These are phyloP conservation scores for Lordiphosa clarofinis DNA, from an alignment of 1,140 invertebrate species.

Conservation along the genomic window DNA sequence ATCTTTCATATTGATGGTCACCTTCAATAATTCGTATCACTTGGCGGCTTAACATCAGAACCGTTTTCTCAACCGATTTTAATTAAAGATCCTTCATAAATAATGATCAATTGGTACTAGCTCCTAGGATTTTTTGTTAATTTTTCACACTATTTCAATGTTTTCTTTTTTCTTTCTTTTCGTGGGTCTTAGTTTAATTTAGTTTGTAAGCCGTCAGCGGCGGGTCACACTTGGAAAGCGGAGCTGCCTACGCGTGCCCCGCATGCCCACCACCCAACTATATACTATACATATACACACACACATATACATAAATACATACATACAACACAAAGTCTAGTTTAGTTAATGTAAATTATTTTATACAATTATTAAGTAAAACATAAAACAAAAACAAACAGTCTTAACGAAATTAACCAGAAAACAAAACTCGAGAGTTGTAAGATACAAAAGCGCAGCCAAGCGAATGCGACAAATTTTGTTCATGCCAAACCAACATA, in stretches of 20 bases:
- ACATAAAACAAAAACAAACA: slow-evolving; percentile 57
- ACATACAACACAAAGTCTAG: slow-evolving; percentile 42
- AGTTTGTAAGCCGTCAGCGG: slow-evolving; percentile 47
- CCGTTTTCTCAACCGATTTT: too few species aligned
- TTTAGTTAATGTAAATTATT: slow-evolving; percentile 78
- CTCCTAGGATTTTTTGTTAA: slow-evolving; percentile 24
- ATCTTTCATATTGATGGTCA: too few species aligned
- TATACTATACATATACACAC: slow-evolving; percentile 20
- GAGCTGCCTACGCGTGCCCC: slow-evolving; percentile 32
- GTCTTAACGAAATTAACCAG: slow-evolving; percentile 41
- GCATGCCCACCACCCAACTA: slow-evolving; percentile 15
- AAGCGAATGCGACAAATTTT: slow-evolving; percentile 25
- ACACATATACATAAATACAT: slow-evolving; percentile 24
- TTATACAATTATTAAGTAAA: slow-evolving; percentile 56
- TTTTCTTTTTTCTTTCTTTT: slow-evolving; percentile 27
- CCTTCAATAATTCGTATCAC: too few species aligned
- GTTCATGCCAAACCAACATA: slow-evolving; percentile 52
- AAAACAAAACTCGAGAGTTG: slow-evolving; percentile 55
- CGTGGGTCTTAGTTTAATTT: slow-evolving; percentile 70
- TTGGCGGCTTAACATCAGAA: too few species aligned
- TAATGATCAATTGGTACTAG: slow-evolving; percentile 39
- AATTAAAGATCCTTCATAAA: too few species aligned
- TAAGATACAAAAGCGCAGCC: slow-evolving; percentile 25
- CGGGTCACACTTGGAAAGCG: slow-evolving; percentile 44
- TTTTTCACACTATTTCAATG: slow-evolving; percentile 20